Percentiles rank a stretch among this genome's conserved stretches.
phyloP scores from a whole-genome alignment of 2,113 vertebrate species.

The Barnardius zonarius region DNA sequence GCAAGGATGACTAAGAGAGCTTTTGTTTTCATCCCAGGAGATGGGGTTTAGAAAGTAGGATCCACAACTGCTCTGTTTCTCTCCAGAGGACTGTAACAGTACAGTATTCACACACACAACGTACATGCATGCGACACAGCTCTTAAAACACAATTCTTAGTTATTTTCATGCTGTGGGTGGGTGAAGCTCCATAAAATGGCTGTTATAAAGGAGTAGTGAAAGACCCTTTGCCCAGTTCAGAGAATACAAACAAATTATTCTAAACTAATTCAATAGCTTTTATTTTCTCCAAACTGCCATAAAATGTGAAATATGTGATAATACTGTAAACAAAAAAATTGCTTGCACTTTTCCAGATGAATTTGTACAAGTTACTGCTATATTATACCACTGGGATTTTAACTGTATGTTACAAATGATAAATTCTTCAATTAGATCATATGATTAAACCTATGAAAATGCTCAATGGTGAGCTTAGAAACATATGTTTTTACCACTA shows the following conservation, averaged over 20 bases:
- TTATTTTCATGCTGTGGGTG: slow-evolving; percentile 42
- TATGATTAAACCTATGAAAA: not conserved
- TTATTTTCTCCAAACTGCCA: not conserved
- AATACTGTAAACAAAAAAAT: not conserved
- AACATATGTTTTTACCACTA: not conserved
- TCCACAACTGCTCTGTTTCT: not conserved
- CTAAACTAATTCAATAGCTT: slow-evolving; percentile 35
- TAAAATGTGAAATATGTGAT: slow-evolving; percentile 18
- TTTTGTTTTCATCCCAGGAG: slow-evolving; percentile 13
- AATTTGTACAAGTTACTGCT: not conserved
- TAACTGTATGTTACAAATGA: not conserved
- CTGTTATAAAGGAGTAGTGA: slow-evolving; percentile 20
- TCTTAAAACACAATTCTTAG: slow-evolving; percentile 44
- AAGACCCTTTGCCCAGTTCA: not conserved
- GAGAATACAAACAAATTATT: slow-evolving; percentile 57
- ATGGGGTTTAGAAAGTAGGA: not conserved
- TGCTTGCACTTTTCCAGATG: not conserved
- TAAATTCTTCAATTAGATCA: not conserved
- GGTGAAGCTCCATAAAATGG: slow-evolving; percentile 18
- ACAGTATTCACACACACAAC: not conserved
- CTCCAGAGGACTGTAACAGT: slow-evolving; percentile 27
- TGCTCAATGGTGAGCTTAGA: not conserved
- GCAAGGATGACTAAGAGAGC: not conserved
- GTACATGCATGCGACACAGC: slow-evolving; percentile 38
- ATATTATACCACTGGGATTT: not conserved